Percentiles rank a stretch among this genome's conserved stretches.
These are phyloP conservation scores for Periphyllus acericola DNA, from an alignment of 2,888 invertebrate species.

Conservation along the genomic window DNA sequence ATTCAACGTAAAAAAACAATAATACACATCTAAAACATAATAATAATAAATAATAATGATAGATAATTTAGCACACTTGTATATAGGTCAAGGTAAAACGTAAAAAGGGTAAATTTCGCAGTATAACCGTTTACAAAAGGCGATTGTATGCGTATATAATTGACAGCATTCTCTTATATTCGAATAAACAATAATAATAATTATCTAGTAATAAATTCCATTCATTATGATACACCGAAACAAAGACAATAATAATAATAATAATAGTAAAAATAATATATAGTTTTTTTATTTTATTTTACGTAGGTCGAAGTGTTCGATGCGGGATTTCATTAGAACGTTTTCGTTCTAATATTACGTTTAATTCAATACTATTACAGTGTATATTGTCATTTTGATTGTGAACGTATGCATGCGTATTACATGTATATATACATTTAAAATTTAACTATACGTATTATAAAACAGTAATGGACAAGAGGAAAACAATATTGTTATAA, in stretches of 20 bases:
- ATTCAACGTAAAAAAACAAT: neutral
- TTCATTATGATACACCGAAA: too few species aligned
- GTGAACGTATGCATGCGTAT: constrained; percentile 19
- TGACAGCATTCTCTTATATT: constrained; percentile 44
- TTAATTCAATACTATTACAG: constrained; percentile 1
- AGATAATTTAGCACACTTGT: neutral
- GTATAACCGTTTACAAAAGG: constrained; percentile 13
- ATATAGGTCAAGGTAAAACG: neutral
- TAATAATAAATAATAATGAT: constrained; percentile 21
- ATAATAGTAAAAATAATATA: neutral
- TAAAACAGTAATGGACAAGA: constrained; percentile 2
- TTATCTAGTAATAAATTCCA: neutral
- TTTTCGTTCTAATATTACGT: neutral
- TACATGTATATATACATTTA: too few species aligned
- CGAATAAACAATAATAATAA: neutral
- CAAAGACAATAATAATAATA: too few species aligned
- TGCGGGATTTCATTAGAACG: neutral
- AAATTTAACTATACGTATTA: too few species aligned
- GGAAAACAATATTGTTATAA: too few species aligned
- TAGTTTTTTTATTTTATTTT: neutral
- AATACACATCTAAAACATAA: neutral
- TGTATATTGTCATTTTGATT: constrained; percentile 56
- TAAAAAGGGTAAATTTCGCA: constrained; percentile 17
- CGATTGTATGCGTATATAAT: constrained; percentile 36
- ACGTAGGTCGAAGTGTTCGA: neutral